Evolutionary conservation across 2,888 invertebrate species (phyloP).

Genomic region (Didymodactylos carnosus): DNA sequence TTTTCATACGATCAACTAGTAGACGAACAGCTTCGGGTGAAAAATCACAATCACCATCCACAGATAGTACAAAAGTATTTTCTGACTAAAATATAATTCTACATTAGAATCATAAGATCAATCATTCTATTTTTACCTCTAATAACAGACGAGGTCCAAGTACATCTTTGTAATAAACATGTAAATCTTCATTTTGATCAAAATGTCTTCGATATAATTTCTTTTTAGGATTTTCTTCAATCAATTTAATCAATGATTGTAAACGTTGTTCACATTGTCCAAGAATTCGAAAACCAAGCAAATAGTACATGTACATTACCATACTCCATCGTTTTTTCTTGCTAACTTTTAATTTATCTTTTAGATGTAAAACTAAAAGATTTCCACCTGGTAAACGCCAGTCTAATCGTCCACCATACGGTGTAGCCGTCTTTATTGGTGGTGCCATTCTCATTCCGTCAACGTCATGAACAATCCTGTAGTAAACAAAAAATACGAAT

Average conservation of each 20-base stretch:
- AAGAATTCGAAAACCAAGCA: constrained; percentile 12
- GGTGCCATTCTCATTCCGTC: constrained; percentile 74
- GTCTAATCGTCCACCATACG: constrained; percentile 81
- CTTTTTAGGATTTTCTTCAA: constrained; percentile 6
- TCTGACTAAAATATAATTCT: constrained; percentile 47
- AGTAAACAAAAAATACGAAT: not conserved
- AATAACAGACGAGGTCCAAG: constrained; percentile 10
- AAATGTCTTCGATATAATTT: constrained; percentile 8
- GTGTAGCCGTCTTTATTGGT: constrained; percentile 74
- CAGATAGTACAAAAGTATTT: constrained; percentile 77
- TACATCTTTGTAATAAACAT: constrained; percentile 14
- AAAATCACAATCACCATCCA: constrained; percentile 92
- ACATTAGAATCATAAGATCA: too few relatives aligned
- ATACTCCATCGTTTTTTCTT: constrained; percentile 78
- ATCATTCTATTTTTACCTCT: too few relatives aligned
- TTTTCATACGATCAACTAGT: constrained; percentile 87
- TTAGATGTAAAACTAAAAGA: constrained; percentile 83
- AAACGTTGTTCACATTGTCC: constrained; percentile 14
- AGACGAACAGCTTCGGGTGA: constrained; percentile 75
- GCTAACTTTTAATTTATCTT: constrained; percentile 86
- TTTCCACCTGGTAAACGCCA: constrained; percentile 95
- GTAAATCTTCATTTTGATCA: constrained; percentile 13
- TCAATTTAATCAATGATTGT: constrained; percentile 8
- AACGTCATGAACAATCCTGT: constrained; percentile 45
- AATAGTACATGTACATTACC: constrained; percentile 15